A percentile compares a stretch with the other conserved stretches of the same genome.
Evolutionary conservation across 2,113 vertebrate genomes (phyloP).

Genomic region (Zingel zingel): DNA sequence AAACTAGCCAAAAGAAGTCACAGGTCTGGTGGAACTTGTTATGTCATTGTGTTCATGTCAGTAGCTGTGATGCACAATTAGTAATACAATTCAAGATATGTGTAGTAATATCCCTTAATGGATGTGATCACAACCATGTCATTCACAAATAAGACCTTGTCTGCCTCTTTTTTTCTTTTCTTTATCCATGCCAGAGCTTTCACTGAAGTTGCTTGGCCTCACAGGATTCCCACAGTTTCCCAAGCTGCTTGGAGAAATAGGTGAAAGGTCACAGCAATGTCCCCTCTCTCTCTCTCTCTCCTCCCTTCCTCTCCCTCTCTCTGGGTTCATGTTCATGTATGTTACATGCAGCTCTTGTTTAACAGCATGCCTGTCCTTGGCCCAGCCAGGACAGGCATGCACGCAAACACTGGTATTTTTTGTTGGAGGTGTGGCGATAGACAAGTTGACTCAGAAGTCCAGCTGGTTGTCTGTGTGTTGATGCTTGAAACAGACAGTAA

Average conservation of each 20-base stretch:
- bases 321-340: slow-evolving; percentile 33
- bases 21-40: slow-evolving; percentile 11
- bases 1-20: slow-evolving; percentile 21
- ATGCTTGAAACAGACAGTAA: slow-evolving; percentile 27
- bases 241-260: slow-evolving; percentile 58
- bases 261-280: slow-evolving; percentile 70
- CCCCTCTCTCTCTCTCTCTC: neutral
- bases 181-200: slow-evolving; percentile 27
- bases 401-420: slow-evolving; percentile 32
- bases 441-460: slow-evolving; percentile 33
- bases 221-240: slow-evolving; percentile 59
- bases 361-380: slow-evolving; percentile 37
- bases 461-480: slow-evolving; percentile 10
- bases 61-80: neutral
- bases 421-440: slow-evolving; percentile 35
- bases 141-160: neutral
- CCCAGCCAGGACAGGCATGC: slow-evolving; percentile 13
- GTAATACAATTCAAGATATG: neutral
- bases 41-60: neutral
- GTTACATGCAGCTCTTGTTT: slow-evolving; percentile 44
- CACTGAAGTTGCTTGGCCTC: slow-evolving; percentile 20
- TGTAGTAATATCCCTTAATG: neutral
- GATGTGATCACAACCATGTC: neutral
- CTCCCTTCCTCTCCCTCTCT: neutral
- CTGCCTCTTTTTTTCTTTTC: neutral